Base-by-base conservation (phyloP, 2,113 vertebrate species). In the Stigmatopora nigra region DNA sequence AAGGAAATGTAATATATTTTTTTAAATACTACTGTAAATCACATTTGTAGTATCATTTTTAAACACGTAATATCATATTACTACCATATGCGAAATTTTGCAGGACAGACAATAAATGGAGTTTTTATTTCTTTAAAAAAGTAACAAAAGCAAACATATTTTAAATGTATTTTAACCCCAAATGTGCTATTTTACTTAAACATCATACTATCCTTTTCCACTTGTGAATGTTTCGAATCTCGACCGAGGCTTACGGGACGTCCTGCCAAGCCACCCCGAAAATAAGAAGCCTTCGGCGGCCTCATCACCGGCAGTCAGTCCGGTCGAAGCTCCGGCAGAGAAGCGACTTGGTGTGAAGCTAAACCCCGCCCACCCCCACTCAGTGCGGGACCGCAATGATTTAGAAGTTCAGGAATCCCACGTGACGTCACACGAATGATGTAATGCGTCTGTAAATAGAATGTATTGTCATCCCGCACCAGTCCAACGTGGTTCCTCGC, bases 391-490 rank as follows among this genome's bases (percentile, higher is more conserved):
- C 93, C 91, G 93, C 94, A 92, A 96, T 96, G 95, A 97, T 96
- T 97, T 96, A 97, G 93, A 96, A 97, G 93, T 98, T 97, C 93
- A 96, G 94, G 95, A 97, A 98, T 98, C 94, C 95, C 95, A 93
- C 93, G 95, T 97, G 94, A 98, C 95, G 95, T 98, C 95, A 98
- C 93, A 91, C 73, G 91, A 93, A 87, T 96, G 95, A 98, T 96
- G 95, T 98, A 98, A 98, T 97, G 95, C 94, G 90, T 89, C 95
- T 98, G 93, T 95, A 97, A 98, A 98, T 98, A 98, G 95, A 93
- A 83, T 90, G 94, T 94, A 95, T 94, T 94, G 95, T 97, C 95
- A 97, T 96, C 94, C 90, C 91, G 92, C 90, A 91, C 92, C 94
- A 96, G 93, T 96, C 91, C 94, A 94, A 93, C 94, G 95, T 96